A percentile compares a stretch with the other conserved stretches of the same genome.
These are phyloP conservation scores for Drosophila lutescens DNA, from an alignment of 2,888 invertebrate species.

Conservation along the genomic window DNA sequence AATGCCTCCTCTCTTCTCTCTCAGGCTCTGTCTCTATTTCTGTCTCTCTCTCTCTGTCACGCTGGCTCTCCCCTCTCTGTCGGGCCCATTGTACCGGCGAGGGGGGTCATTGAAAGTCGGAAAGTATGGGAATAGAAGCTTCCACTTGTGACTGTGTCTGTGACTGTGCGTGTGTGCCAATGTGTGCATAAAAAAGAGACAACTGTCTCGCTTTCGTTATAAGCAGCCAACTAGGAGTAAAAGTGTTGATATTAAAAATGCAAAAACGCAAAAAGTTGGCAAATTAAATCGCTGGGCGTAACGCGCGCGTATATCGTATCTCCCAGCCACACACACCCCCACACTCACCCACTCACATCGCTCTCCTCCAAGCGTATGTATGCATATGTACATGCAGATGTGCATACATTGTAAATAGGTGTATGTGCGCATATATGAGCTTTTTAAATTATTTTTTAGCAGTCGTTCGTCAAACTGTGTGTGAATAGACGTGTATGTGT, in stretches of 20 bases:
- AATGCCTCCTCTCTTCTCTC: slow-evolving; percentile 8
- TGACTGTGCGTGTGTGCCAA: slow-evolving; percentile 24
- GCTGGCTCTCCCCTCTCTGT: slow-evolving; percentile 18
- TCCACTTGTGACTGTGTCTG: slow-evolving; percentile 11
- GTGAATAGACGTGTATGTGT: not conserved
- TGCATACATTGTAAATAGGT: not conserved
- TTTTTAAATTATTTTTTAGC: not conserved
- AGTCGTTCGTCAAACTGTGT: not conserved
- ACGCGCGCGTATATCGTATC: slow-evolving; percentile 19
- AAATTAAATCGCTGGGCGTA: slow-evolving; percentile 66
- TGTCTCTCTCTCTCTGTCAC: slow-evolving; percentile 17
- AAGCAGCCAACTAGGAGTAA: slow-evolving; percentile 56
- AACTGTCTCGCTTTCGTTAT: slow-evolving; percentile 61
- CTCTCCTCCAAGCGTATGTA: not conserved
- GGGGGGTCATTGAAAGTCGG: slow-evolving; percentile 9
- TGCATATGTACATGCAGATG: not conserved
- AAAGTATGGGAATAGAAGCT: slow-evolving; percentile 4
- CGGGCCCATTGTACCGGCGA: slow-evolving; percentile 1
- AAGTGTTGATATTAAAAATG: slow-evolving; percentile 77
- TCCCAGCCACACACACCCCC: not conserved
- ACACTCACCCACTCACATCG: slow-evolving; percentile 21
- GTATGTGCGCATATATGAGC: not conserved
- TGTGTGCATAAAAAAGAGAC: slow-evolving; percentile 65
- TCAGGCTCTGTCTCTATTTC: slow-evolving; percentile 1
- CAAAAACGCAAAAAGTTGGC: slow-evolving; percentile 65